Evolutionary conservation across 2,888 invertebrate genomes (phyloP).

Genomic region (Galerucella pusilla): DNA sequence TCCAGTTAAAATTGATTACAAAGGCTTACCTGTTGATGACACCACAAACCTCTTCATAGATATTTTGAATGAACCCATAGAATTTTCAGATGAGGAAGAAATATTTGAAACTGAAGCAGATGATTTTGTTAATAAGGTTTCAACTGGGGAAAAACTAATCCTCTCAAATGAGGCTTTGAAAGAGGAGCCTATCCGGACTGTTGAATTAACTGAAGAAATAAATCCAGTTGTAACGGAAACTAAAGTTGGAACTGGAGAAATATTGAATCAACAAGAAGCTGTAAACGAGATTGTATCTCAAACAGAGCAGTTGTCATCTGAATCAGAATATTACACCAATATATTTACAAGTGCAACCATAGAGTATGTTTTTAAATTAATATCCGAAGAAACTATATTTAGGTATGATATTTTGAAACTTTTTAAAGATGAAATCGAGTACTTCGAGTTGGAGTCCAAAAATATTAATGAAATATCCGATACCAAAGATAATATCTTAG

Average conservation of each 20-base stretch:
- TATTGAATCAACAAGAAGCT: not conserved
- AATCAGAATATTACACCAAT: not conserved
- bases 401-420: slow-evolving; percentile 47
- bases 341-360: not conserved
- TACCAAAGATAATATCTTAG: not conserved
- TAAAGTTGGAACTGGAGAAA: not conserved
- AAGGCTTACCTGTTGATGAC: slow-evolving; percentile 53
- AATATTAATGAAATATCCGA: slow-evolving; percentile 10
- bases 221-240: not conserved
- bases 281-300: not conserved
- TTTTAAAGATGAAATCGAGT: slow-evolving; percentile 46
- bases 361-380: not conserved
- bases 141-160: no score
- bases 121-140: not conserved
- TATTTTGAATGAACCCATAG: slow-evolving; percentile 56
- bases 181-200: not conserved
- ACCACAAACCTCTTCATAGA: slow-evolving; percentile 59
- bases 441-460: slow-evolving; percentile 33
- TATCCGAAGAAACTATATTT: slow-evolving; percentile 31
- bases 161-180: not conserved
- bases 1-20: slow-evolving; percentile 38
- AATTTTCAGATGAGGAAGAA: not conserved
- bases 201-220: not conserved
- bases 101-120: not conserved
- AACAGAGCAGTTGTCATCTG: not conserved